Conservation (phyloP, 2,797 vertebrate species). For the Urophycis tenuis region DNA sequence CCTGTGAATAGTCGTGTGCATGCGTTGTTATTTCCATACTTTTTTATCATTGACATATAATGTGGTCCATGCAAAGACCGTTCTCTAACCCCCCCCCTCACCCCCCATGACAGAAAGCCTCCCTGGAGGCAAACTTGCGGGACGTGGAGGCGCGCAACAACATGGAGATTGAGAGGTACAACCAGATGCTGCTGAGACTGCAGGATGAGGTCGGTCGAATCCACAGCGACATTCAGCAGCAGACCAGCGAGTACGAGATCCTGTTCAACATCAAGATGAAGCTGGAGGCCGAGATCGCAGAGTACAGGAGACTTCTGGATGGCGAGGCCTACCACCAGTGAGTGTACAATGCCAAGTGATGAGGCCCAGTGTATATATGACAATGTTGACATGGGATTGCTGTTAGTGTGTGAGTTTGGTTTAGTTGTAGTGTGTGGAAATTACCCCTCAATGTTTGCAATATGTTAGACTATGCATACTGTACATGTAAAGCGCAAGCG, state of each 20-base stretch:
- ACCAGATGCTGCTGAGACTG: constrained; percentile 57
- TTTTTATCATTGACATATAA: not conserved
- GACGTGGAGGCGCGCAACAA: constrained; percentile 73
- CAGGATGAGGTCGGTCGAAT: constrained; percentile 73
- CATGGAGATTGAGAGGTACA: constrained; percentile 75
- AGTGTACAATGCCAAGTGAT: constrained; percentile 38
- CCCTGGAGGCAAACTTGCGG: constrained; percentile 67
- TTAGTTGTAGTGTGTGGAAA: not conserved
- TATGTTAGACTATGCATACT: not conserved
- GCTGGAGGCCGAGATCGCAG: constrained; percentile 82
- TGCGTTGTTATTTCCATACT: no score
- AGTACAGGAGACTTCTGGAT: constrained; percentile 84
- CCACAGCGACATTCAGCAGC: constrained; percentile 70
- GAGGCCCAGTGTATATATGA: not conserved
- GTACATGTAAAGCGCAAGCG: not conserved
- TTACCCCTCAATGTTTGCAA: not conserved
- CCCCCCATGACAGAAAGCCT: constrained; percentile 63
- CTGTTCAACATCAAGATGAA: constrained; percentile 84
- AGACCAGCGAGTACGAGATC: constrained; percentile 73
- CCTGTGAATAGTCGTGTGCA: not conserved
- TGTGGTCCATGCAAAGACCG: not conserved
- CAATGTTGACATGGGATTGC: not conserved
- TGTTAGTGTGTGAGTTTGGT: no score
- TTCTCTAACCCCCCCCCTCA: not conserved
- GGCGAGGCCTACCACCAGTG: constrained; percentile 69